Evolutionary conservation across 2,113 vertebrate species (phyloP), one percentile per base, ranked within the genome.

Genomic region (Pterophyllum scalare): DNA sequence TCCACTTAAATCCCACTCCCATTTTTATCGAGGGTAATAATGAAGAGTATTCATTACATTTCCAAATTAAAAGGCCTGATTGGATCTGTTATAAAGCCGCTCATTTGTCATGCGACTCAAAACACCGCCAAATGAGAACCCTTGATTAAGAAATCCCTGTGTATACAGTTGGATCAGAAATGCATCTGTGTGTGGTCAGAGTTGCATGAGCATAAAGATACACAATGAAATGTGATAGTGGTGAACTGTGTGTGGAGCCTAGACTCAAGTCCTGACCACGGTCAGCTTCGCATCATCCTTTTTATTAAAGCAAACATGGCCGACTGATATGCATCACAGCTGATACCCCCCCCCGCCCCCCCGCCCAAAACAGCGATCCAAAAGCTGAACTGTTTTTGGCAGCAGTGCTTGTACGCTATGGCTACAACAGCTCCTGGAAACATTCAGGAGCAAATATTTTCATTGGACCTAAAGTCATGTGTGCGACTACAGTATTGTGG

Each of bases 251-350:
- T 85, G 59, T 83, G 85, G 75, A 83, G 84, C 85, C 79, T 70
- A 57, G 46, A 70, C 81, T 82, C 62, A 46, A 67, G 72, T 76
- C 88, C 79, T 81, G 80, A 91, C 33, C 28, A 40, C 75, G 88
- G 88, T 93, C 86, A 85, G 81, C 90, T 87, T 88, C 57, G 80
- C 60, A 90, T 94, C 90, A 92, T 94, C 91, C 6, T 90, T 91
- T 91, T 92, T 93, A 94, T 94, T 92, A 95, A 95, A 94, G 90
- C 92, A 95, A 96, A 95, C 94, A 95, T 77, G 82, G 91, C 89
- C 87, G 88, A 79, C 87, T 91, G 93, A 93, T 94, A 89, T 82
- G 82, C 80, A 93, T 93, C 91, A 91, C 85, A 91, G 88, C 91
- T 90, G 75, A 95, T 92, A 92, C 93, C 89, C 43, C 5, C 67